These are phyloP conservation scores for Cremastinae sp. DNA, from an alignment of 2,888 invertebrate species.

Conservation along the genomic window DNA sequence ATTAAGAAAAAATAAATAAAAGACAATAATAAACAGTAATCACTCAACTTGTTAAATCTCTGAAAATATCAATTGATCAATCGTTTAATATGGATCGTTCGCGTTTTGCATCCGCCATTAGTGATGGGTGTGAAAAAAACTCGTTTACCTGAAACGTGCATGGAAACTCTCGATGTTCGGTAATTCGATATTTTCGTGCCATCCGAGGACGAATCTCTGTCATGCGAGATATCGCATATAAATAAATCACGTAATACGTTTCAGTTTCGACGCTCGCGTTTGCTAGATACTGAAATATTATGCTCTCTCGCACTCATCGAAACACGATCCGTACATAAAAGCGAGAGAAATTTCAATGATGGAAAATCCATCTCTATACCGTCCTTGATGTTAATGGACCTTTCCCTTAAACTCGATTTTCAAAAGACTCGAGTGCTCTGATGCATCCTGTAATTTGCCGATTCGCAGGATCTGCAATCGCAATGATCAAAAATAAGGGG, in stretches of 20 bases:
- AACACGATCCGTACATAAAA: constrained; percentile 33
- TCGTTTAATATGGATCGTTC: too few relatives aligned
- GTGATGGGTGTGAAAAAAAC: too few relatives aligned
- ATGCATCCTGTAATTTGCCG: too few relatives aligned
- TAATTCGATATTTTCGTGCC: constrained; percentile 26
- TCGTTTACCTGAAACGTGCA: too few relatives aligned
- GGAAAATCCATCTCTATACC: background rate
- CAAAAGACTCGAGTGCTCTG: background rate
- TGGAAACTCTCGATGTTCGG: constrained; percentile 1
- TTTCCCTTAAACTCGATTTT: constrained; percentile 4
- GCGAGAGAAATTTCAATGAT: background rate
- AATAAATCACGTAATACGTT: constrained; percentile 28
- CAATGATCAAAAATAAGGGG: background rate
- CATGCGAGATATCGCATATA: constrained; percentile 10
- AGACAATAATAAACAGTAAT: background rate
- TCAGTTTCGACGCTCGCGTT: background rate
- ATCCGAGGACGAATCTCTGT: constrained; percentile 3
- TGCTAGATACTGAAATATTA: constrained; percentile 32
- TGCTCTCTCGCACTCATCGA: constrained; percentile 7
- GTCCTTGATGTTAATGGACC: background rate
- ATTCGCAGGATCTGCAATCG: background rate
- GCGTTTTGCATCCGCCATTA: too few relatives aligned
- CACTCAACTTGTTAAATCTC: background rate
- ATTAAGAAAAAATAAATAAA: background rate
- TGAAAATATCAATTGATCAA: constrained; percentile 1